Percentiles rank a stretch among this genome's conserved stretches.
Conservation (phyloP, 1,140 invertebrate species). For the Tigriopus japonicus region DNA sequence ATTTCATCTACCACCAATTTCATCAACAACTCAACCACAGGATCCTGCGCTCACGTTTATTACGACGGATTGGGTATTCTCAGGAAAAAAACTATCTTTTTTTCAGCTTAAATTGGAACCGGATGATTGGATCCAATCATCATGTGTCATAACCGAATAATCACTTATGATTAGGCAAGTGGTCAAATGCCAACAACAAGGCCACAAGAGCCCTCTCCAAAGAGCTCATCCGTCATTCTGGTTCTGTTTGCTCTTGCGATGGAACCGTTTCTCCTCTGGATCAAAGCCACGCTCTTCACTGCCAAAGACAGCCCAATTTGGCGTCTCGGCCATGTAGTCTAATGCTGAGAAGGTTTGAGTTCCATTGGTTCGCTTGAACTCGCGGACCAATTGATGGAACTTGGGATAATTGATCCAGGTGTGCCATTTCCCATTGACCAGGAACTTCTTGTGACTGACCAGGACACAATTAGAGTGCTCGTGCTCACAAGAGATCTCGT, state of each 20-base stretch:
- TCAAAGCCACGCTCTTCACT: conserved; percentile 38
- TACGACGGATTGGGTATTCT: too few species aligned
- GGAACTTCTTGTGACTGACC: conserved; percentile 36
- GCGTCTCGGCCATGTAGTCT: conserved; percentile 37
- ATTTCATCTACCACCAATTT: too few species aligned
- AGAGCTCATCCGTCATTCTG: background rate
- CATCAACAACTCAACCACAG: too few species aligned
- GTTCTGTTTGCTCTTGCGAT: conserved; percentile 24
- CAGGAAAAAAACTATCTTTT: too few species aligned
- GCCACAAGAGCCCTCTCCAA: too few species aligned
- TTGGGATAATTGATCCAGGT: conserved; percentile 44
- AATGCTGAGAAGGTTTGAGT: conserved; percentile 29
- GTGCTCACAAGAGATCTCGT: conserved; percentile 41
- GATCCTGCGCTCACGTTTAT: too few species aligned
- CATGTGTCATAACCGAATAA: too few species aligned
- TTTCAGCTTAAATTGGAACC: too few species aligned
- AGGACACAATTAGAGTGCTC: conserved; percentile 45
- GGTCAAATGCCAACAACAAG: too few species aligned
- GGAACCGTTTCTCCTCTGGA: conserved; percentile 35
- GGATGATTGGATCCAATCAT: too few species aligned
- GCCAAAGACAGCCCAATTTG: conserved; percentile 38
- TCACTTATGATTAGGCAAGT: too few species aligned
- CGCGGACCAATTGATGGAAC: conserved; percentile 32
- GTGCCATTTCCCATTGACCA: conserved; percentile 29
- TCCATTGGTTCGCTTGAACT: conserved; percentile 26